Conservation (phyloP, 2,888 invertebrate species). For the Clistopyga incitator region DNA sequence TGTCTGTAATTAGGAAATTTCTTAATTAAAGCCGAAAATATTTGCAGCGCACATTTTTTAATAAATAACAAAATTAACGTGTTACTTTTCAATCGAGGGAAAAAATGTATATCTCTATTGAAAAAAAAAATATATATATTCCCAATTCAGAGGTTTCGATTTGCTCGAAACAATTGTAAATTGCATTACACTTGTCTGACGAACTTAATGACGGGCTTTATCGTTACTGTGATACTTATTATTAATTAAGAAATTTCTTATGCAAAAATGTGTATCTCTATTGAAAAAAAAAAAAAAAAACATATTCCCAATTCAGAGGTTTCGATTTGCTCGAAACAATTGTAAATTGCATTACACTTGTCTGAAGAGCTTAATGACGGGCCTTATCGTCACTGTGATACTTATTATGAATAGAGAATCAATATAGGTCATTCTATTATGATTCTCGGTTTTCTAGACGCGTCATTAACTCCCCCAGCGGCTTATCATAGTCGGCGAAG, state of each 20-base stretch:
- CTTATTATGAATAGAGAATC: constrained; percentile 53
- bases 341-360: not conserved
- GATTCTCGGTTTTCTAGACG: constrained; percentile 38
- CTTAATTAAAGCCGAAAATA: too few species aligned
- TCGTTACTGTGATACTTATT: constrained; percentile 5
- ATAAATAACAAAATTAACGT: too few species aligned
- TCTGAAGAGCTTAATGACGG: not conserved
- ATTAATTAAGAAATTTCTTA: constrained; percentile 59
- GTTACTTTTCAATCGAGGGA: too few species aligned
- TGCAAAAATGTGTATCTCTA: too few species aligned
- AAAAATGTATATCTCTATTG: too few species aligned
- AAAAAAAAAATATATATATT: too few species aligned
- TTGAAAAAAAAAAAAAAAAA: too few species aligned
- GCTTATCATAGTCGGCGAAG: constrained; percentile 27
- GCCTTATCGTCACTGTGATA: not conserved
- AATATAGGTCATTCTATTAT: constrained; percentile 60
- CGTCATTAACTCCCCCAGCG: constrained; percentile 53
- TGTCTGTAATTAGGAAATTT: too few species aligned
- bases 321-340: not conserved
- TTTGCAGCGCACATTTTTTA: too few species aligned
- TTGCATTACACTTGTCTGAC: not conserved
- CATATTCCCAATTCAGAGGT: too few species aligned
- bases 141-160: too few species aligned
- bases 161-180: not conserved
- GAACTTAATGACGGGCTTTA: not conserved